phyloP scores from a whole-genome alignment of 2,888 invertebrate genomes.

The Polydrusus cervinus region DNA sequence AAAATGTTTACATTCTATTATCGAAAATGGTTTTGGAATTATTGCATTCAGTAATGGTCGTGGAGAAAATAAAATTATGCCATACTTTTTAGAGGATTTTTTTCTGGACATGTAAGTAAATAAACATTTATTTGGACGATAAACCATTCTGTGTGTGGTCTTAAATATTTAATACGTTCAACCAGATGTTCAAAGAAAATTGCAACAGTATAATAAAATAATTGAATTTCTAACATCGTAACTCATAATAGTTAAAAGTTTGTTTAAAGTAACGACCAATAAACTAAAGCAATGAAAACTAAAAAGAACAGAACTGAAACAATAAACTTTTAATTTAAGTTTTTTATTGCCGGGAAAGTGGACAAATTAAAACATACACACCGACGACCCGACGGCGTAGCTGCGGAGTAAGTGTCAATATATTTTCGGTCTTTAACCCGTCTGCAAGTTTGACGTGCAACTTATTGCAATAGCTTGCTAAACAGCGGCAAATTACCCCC shows the following conservation, averaged over 20 bases:
- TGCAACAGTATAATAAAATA: constrained; percentile 31
- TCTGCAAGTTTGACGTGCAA: constrained; percentile 24
- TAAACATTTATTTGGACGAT: no score
- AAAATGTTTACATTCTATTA: no score
- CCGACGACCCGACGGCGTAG: neutral
- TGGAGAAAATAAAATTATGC: no score
- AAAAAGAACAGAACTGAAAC: constrained; percentile 28
- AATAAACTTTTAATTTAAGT: constrained; percentile 40
- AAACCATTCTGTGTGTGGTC: neutral
- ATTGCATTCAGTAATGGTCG: no score
- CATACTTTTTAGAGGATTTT: no score
- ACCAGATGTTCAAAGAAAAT: constrained; percentile 12
- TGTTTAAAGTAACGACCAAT: constrained; percentile 36
- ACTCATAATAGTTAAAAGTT: constrained; percentile 31
- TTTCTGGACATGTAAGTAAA: no score
- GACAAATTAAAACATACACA: constrained; percentile 48
- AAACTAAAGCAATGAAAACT: constrained; percentile 34
- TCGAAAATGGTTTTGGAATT: no score
- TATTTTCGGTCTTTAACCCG: constrained; percentile 37
- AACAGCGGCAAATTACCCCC: constrained; percentile 21
- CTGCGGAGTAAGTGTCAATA: constrained; percentile 25
- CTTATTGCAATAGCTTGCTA: constrained; percentile 21
- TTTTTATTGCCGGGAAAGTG: constrained; percentile 36
- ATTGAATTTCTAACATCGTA: constrained; percentile 31
- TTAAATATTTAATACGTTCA: neutral